phyloP scores from a whole-genome alignment of 2,888 invertebrate genomes.

The Megamerina dolium region DNA sequence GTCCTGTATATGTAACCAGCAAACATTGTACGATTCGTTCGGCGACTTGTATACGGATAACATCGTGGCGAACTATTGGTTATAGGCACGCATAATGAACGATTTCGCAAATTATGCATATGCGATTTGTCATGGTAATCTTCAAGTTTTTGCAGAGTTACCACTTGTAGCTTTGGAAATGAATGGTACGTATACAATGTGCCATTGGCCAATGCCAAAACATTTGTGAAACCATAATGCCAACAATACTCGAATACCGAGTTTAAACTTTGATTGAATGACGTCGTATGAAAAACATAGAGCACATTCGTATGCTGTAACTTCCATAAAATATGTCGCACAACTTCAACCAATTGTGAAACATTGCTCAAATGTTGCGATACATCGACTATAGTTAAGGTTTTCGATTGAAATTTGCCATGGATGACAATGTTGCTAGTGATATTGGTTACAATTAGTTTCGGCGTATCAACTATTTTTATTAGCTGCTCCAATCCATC shows the following conservation, averaged over 20 bases:
- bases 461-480: no score
- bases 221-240: conserved; percentile 27
- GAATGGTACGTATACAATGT: conserved; percentile 27
- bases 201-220: conserved; percentile 15
- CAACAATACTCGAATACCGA: conserved; percentile 26
- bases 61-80: conserved; percentile 10
- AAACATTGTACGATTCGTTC: conserved; percentile 15
- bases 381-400: no score
- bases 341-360: no score
- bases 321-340: conserved; percentile 17
- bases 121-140: conserved; percentile 17
- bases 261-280: no score
- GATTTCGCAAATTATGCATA: conserved; percentile 25
- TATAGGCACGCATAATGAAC: conserved; percentile 14
- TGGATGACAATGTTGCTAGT: no score
- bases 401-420: no score
- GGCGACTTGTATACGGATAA: conserved; percentile 17
- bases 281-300: neutral
- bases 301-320: conserved; percentile 14
- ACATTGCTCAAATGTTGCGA: no score
- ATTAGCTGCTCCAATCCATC: no score
- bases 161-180: conserved; percentile 20
- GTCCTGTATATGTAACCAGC: conserved; percentile 30
- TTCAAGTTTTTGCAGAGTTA: conserved; percentile 11
- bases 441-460: no score